A percentile compares a stretch with the other conserved stretches of the same genome.
Conservation (phyloP, 2,113 vertebrate species). For the Hucho hucho region DNA sequence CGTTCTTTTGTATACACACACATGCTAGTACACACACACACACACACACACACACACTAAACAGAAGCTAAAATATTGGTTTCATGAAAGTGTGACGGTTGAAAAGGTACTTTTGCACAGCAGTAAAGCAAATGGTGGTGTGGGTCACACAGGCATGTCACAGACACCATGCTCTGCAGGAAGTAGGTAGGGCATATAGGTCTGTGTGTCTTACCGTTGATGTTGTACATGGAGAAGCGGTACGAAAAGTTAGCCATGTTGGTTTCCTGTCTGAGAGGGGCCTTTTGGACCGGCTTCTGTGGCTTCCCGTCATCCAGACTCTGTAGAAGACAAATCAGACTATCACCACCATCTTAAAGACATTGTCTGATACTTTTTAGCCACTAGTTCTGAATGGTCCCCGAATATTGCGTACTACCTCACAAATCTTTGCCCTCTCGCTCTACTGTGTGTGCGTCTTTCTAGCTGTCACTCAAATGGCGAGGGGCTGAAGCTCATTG, state of each 20-base stretch:
- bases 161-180: no score
- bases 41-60: background rate
- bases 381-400: no score
- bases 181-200: no score
- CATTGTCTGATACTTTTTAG: no score
- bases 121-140: background rate
- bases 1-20: background rate
- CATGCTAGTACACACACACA: background rate
- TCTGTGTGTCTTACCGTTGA: conserved; percentile 84
- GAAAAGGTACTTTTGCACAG: no score
- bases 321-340: conserved; percentile 57
- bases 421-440: no score
- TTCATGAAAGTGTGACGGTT: no score
- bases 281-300: conserved; percentile 83
- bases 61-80: no score
- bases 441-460: no score
- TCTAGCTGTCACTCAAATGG: no score
- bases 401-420: no score
- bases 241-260: conserved; percentile 99
- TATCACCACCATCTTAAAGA: background rate
- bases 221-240: conserved; percentile 98
- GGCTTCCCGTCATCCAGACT: conserved; percentile 92
- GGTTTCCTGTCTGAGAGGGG: conserved; percentile 93
- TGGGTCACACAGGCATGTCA: background rate
- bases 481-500: no score